Evolutionary conservation across 2,888 invertebrate genomes (phyloP), one percentile per base, ranked within the genome.

Genomic region (Microctonus aethiopoides): DNA sequence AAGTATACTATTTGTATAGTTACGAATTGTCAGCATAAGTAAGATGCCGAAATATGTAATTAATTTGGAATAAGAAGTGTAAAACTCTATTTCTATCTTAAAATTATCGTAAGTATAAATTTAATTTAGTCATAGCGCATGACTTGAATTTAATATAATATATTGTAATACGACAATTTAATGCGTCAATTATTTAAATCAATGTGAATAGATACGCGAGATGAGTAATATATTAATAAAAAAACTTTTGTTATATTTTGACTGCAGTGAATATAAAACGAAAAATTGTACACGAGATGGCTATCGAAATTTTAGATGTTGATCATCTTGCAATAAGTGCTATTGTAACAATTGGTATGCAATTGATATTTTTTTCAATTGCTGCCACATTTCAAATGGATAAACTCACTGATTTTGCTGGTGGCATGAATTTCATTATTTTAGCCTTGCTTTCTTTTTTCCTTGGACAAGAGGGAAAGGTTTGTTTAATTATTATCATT

Each of bases 401-500:
- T 85, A 96, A 96, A 88, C 89, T 97, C 69, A 95, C 96, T 0
- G 97, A 97, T 87, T 95, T 97, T 88, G 96, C 96, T 72, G 96
- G 97, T 9, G 97, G 97, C 68, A 93, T 94, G 68, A 97, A 97
- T 88, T 97, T 97, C 86, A 94, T 96, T 76, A 93, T 96, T 67
- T 90, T 97, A 76, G 95, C 96, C 9, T 86, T 97, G 72, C 88
- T 96, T 56, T 96, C 96, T 32, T 95, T 97, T 87, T 93, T 94
- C 81, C 89, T 96, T 52, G 95, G 95, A 13, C 94, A 95, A 89
- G 91, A 92, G 77, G 92, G 92, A 79, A 92, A 93, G 88, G 91
- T 91, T 86, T 62, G 56, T 41, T 9, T 16, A 16, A 0, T 2
- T 51, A 5, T 22, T 4, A 20, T 59, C 13, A 59, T 10, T 20